These are phyloP conservation scores for Drosophila suboccidentalis DNA, from an alignment of 2,888 invertebrate genomes.

Conservation along the genomic window DNA sequence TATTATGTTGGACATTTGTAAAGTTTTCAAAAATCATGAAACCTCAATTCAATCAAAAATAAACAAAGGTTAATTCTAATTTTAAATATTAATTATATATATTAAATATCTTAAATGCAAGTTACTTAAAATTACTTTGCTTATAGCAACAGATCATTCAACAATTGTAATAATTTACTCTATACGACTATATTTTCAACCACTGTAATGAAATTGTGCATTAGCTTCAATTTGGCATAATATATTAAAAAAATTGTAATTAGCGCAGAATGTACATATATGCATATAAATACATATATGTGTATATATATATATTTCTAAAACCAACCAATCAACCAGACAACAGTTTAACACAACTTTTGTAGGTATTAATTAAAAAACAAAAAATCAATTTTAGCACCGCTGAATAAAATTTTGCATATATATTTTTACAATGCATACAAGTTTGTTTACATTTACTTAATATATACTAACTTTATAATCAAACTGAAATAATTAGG, in stretches of 20 bases:
- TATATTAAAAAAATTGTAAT: constrained; percentile 52
- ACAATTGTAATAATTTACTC: constrained; percentile 27
- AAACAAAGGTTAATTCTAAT: constrained; percentile 21
- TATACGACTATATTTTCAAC: constrained; percentile 11
- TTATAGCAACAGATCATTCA: constrained; percentile 30
- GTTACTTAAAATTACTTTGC: constrained; percentile 57
- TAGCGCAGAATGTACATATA: constrained; percentile 40
- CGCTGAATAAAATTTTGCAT: constrained; percentile 64
- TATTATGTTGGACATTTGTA: constrained; percentile 20
- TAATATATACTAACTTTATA: not conserved
- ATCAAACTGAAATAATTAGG: too few species aligned
- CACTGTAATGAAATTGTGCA: constrained; percentile 23
- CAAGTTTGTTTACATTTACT: constrained; percentile 8
- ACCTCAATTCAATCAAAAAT: constrained; percentile 22
- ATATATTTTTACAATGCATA: constrained; percentile 71
- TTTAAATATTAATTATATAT: constrained; percentile 22
- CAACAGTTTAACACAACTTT: constrained; percentile 33
- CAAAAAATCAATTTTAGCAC: constrained; percentile 40
- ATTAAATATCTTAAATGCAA: constrained; percentile 33
- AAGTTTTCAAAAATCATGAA: constrained; percentile 19
- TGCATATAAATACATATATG: constrained; percentile 26
- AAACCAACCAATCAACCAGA: constrained; percentile 29
- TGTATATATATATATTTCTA: constrained; percentile 46
- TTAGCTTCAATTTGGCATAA: constrained; percentile 17
- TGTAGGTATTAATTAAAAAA: constrained; percentile 41